Conservation (phyloP, 2,888 invertebrate genomes). For the Opisthograptis luteolata region DNA sequence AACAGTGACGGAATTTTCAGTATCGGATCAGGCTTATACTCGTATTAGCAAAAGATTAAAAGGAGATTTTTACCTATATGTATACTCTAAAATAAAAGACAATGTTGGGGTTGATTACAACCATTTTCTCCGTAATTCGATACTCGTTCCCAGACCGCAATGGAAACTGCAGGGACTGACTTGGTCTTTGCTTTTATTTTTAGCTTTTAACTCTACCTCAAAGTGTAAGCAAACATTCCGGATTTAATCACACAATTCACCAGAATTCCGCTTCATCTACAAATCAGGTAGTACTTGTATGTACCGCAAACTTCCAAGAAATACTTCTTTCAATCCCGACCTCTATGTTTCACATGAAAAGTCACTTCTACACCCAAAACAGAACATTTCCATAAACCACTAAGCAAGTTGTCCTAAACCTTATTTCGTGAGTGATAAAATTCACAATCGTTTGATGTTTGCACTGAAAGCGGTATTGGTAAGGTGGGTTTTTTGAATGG, state of each 20-base stretch:
- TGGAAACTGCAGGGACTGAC: too few relatives aligned
- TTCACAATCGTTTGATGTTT: slow-evolving; percentile 5
- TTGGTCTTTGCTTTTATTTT: too few relatives aligned
- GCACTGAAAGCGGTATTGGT: slow-evolving; percentile 2
- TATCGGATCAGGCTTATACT: too few relatives aligned
- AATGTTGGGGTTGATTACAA: too few relatives aligned
- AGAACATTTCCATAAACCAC: not conserved
- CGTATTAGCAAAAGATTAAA: too few relatives aligned
- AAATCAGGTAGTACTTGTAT: not conserved
- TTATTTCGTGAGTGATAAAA: slow-evolving; percentile 3
- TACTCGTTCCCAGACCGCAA: too few relatives aligned
- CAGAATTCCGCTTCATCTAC: not conserved
- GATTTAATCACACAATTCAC: not conserved
- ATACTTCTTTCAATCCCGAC: slow-evolving; percentile 3
- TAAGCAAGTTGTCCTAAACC: not conserved
- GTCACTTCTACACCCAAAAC: slow-evolving; percentile 6
- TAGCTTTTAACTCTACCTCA: too few relatives aligned
- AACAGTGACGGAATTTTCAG: too few relatives aligned
- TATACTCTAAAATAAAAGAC: too few relatives aligned
- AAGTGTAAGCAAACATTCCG: too few relatives aligned
- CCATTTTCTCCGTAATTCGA: too few relatives aligned
- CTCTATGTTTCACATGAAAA: slow-evolving; percentile 8
- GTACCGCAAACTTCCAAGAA: slow-evolving; percentile 1
- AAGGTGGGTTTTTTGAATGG: slow-evolving; percentile 22
- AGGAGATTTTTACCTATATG: too few relatives aligned